Percentiles rank a stretch among this genome's conserved stretches.
These are phyloP conservation scores for Cylindroiulus punctatus DNA, from an alignment of 2,888 invertebrate genomes.

Conservation along the genomic window DNA sequence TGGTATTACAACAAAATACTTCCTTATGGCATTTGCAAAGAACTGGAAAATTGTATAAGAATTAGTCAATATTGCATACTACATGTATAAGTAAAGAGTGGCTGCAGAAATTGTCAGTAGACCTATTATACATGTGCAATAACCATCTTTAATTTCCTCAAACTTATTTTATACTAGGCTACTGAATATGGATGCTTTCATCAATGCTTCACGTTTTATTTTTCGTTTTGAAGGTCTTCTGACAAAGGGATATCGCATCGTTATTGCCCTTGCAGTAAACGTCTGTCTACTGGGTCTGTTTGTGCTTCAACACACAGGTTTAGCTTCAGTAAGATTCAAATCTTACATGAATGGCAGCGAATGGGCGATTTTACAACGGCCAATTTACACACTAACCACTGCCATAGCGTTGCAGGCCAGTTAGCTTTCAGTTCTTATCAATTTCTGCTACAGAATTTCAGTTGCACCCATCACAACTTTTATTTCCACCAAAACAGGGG, in stretches of 20 bases:
- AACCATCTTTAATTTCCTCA: too few relatives aligned
- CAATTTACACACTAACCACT: neutral
- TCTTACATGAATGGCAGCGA: neutral
- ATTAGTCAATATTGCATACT: too few relatives aligned
- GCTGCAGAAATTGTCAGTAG: too few relatives aligned
- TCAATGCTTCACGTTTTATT: neutral
- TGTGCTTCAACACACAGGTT: neutral
- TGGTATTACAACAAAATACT: too few relatives aligned
- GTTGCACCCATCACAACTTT: too few relatives aligned
- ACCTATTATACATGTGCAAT: too few relatives aligned
- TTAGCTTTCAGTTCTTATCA: neutral
- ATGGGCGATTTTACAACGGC: neutral
- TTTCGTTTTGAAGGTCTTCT: neutral
- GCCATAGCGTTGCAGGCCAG: neutral
- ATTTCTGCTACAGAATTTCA: neutral
- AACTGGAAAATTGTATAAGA: too few relatives aligned
- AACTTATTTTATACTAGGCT: too few relatives aligned
- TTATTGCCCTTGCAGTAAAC: neutral
- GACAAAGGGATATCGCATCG: neutral
- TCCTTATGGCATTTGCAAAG: too few relatives aligned
- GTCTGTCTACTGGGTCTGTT: neutral
- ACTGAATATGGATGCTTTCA: too few relatives aligned
- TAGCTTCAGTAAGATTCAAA: conserved; percentile 32
- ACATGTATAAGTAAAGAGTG: too few relatives aligned
- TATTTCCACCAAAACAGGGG: neutral